Evolutionary conservation across 2,113 vertebrate species (phyloP).

Genomic region (Epinephelus fuscoguttatus): DNA sequence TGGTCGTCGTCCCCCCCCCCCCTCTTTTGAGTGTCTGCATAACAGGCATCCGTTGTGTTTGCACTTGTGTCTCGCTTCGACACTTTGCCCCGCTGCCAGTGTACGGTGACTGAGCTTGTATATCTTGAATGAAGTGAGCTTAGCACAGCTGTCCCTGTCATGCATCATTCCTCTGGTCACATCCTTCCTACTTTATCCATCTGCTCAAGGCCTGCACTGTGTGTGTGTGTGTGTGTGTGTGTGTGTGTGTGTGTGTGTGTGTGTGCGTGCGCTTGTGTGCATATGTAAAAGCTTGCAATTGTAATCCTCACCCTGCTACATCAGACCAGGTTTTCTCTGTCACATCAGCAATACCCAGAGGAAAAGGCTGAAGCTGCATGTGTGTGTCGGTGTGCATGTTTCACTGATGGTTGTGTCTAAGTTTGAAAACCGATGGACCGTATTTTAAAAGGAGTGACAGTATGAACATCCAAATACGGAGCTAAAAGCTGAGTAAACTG

Average conservation of each 20-base stretch:
- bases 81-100: slow-evolving; percentile 49
- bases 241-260: background rate
- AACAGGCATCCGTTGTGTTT: slow-evolving; percentile 34
- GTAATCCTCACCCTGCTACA: slow-evolving; percentile 63
- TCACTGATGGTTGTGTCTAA: slow-evolving; percentile 39
- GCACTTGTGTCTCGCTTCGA: slow-evolving; percentile 58
- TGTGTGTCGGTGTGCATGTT: slow-evolving; percentile 31
- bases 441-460: slow-evolving; percentile 54
- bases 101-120: slow-evolving; percentile 66
- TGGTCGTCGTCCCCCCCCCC: background rate
- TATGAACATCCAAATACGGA: slow-evolving; percentile 29
- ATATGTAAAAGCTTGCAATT: slow-evolving; percentile 59
- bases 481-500: slow-evolving; percentile 43
- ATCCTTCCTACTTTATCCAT: slow-evolving; percentile 70
- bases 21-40: slow-evolving; percentile 15
- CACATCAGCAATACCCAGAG: slow-evolving; percentile 57
- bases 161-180: slow-evolving; percentile 78
- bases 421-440: slow-evolving; percentile 58
- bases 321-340: slow-evolving; percentile 64
- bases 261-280: background rate
- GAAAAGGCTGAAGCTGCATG: slow-evolving; percentile 61
- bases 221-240: slow-evolving; percentile 13
- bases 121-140: slow-evolving; percentile 75
- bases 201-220: slow-evolving; percentile 63
- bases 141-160: slow-evolving; percentile 77